Base-by-base conservation (phyloP, 2,888 invertebrate species). In the Malthinus seriepunctatus region DNA sequence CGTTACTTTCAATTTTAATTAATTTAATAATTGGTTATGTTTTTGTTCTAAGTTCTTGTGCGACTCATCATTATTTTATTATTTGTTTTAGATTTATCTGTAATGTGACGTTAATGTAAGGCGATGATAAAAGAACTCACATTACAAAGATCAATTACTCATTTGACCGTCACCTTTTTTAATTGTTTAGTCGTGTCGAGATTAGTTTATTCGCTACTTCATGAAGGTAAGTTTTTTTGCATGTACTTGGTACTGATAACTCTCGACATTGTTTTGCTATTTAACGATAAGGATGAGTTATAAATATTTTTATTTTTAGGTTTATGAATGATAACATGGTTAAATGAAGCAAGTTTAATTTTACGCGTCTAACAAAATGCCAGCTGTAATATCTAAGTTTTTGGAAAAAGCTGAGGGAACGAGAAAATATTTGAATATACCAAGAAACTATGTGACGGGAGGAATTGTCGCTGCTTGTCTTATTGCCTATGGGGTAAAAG, bases 321-420 rank as follows among this genome's bases (percentile, higher is more conserved):
- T 15, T 12, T 42, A 42, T n/a, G 23, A 15, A n/a, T 8, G 9
- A 39, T 42, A 23, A 42, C 12, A 23, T 4, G n/a, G 23, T 15
- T 23, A 23, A 23, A 23, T 23, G 5, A 23, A 23, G 39, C n/a
- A 12, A 15, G 9, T 5, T 33, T 33, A 14, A n/a, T 11, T 34
- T 47, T 3, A 47, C 32, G 7, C 10, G 33, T 33, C 9, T 32
- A 12, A 7, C 7, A 78, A 73, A 65, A 85, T 85, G 85, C 82
- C 85, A 56, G 78, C 84, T 56, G 84, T 85, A 66, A 80, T 88
- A 65, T 89, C 89, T 2, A 89, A 89, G 76, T 82, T 86, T 67
- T 73, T 88, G 59, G 82, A 84, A 69, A 81, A 81, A 63, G 80
- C 85, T 54, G 82, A 86, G 39, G 77, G 79, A 51, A 84, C 83